Evolutionary conservation across 2,113 vertebrate species (phyloP).

Genomic region (Myotis lucifugus): DNA sequence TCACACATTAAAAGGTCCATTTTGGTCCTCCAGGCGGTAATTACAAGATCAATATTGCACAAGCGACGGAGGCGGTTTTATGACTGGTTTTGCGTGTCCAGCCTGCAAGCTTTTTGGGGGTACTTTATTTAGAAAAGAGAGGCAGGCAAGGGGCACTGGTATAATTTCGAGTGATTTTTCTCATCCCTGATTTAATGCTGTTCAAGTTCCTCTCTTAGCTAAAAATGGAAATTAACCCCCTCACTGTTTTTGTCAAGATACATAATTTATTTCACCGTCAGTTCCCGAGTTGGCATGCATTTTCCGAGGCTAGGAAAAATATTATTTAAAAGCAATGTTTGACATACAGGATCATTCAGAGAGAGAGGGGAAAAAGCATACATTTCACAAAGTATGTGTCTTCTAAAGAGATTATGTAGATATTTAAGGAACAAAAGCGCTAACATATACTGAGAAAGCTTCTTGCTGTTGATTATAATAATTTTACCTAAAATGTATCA

Average conservation of each 20-base stretch:
- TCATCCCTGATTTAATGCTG: conserved; percentile 32
- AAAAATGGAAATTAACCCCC: conserved; percentile 37
- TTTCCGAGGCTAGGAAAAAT: conserved; percentile 15
- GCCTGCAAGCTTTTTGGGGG: not conserved
- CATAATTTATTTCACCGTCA: not conserved
- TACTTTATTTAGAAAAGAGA: not conserved
- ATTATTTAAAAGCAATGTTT: conserved; percentile 15
- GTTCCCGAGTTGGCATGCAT: not conserved
- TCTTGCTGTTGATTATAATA: not conserved
- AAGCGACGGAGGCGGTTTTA: not conserved
- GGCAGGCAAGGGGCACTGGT: not conserved
- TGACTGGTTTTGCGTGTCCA: not conserved
- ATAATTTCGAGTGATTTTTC: not conserved
- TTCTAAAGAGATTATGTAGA: not conserved
- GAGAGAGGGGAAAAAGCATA: not conserved
- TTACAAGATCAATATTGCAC: not conserved
- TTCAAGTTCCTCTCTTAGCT: conserved; percentile 30
- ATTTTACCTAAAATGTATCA: conserved; percentile 9
- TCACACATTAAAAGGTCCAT: conserved; percentile 21
- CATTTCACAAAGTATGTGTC: not conserved
- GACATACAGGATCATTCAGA: not conserved
- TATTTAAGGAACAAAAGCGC: not conserved
- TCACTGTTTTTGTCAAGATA: conserved; percentile 28
- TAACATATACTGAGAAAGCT: not conserved
- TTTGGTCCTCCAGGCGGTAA: not conserved